Percentiles rank a stretch among this genome's conserved stretches.
These are phyloP conservation scores for Syngnathus rostellatus DNA, from an alignment of 2,797 vertebrate species.

Conservation along the genomic window DNA sequence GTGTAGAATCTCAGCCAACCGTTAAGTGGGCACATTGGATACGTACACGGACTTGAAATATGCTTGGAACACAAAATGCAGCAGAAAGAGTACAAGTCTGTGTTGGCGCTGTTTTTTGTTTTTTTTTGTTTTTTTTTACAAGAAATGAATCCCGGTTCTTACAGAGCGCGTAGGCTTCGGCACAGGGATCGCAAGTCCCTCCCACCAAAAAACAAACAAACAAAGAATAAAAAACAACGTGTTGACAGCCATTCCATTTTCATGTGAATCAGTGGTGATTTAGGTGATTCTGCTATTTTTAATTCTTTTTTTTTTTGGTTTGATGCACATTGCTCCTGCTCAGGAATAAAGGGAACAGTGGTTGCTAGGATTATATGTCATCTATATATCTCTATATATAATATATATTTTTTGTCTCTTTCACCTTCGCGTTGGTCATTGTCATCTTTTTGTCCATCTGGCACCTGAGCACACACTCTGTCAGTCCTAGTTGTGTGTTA, in stretches of 20 bases:
- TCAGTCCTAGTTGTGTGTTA: slow-evolving; percentile 48
- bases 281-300: slow-evolving; percentile 50
- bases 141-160: slow-evolving; percentile 64
- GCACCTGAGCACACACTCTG: slow-evolving; percentile 49
- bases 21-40: slow-evolving; percentile 64
- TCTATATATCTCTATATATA: neutral
- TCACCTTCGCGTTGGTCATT: slow-evolving; percentile 28
- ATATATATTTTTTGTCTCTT: slow-evolving; percentile 24
- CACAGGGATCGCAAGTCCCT: slow-evolving; percentile 3
- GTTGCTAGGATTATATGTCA: slow-evolving; percentile 47
- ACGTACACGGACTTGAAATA: slow-evolving; percentile 58
- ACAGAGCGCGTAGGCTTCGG: slow-evolving; percentile 54
- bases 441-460: slow-evolving; percentile 32
- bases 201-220: slow-evolving; percentile 18
- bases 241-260: slow-evolving; percentile 59
- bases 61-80: slow-evolving; percentile 44
- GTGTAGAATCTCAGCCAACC: slow-evolving; percentile 65
- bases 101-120: slow-evolving; percentile 33
- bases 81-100: slow-evolving; percentile 63
- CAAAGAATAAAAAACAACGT: slow-evolving; percentile 42
- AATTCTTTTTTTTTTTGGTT: slow-evolving; percentile 60
- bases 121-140: slow-evolving; percentile 38
- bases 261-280: slow-evolving; percentile 61
- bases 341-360: slow-evolving; percentile 68
- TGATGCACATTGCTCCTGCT: slow-evolving; percentile 65